These are phyloP conservation scores for Netelia melanura DNA, from an alignment of 2,888 invertebrate genomes.

Conservation along the genomic window DNA sequence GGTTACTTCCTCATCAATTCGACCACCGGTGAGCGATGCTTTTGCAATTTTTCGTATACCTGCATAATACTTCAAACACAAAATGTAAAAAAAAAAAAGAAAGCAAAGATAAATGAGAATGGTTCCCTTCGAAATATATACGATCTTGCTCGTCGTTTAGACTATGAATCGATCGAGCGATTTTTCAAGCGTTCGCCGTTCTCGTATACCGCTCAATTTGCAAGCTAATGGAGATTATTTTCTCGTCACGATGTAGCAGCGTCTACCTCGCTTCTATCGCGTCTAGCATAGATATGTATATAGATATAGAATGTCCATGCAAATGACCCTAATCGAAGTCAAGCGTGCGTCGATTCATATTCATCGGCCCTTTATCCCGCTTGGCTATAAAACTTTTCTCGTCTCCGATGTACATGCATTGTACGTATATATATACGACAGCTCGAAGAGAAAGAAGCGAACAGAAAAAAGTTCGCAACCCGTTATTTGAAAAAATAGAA, in stretches of 20 bases:
- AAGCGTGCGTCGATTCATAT: conserved; percentile 72
- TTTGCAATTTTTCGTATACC: conserved; percentile 1
- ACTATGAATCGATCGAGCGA: conserved; percentile 51
- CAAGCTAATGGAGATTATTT: conserved; percentile 58
- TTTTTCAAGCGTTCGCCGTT: conserved; percentile 35
- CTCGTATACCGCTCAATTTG: conserved; percentile 57
- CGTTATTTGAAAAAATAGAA: conserved; percentile 28
- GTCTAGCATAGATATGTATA: conserved; percentile 3
- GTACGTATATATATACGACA: conserved; percentile 37
- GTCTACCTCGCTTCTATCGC: background rate
- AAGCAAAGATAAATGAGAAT: background rate
- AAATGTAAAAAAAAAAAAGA: conserved; percentile 8
- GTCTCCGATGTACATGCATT: conserved; percentile 51
- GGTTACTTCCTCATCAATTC: conserved; percentile 95
- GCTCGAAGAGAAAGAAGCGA: conserved; percentile 42
- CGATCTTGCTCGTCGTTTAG: conserved; percentile 20
- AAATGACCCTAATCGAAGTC: conserved; percentile 73
- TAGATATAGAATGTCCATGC: conserved; percentile 66
- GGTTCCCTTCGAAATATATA: background rate
- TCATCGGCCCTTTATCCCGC: conserved; percentile 70
- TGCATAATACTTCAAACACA: conserved; percentile 21
- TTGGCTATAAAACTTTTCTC: conserved; percentile 61
- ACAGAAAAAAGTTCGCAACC: conserved; percentile 20
- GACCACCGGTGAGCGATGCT: conserved; percentile 89
- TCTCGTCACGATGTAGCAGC: conserved; percentile 37